These are phyloP conservation scores for Xenentodon cancila DNA, from an alignment of 2,797 vertebrate genomes.

Conservation along the genomic window DNA sequence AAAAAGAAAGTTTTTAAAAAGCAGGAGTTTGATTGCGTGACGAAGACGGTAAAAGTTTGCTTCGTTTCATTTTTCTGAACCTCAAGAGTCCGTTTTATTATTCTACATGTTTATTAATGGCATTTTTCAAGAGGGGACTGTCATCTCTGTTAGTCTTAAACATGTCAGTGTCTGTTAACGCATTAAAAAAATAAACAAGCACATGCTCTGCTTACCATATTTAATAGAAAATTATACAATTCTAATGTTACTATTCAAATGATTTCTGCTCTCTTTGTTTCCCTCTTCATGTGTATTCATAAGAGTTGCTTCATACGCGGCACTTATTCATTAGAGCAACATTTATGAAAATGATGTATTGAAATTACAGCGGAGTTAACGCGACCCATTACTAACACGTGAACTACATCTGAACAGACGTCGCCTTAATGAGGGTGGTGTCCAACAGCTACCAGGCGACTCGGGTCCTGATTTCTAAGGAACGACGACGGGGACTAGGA, in stretches of 20 bases:
- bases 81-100: slow-evolving; percentile 43
- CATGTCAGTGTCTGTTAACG: slow-evolving; percentile 82
- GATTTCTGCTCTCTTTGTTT: slow-evolving; percentile 83
- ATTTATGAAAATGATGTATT: slow-evolving; percentile 91
- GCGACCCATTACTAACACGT: slow-evolving; percentile 87
- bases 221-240: slow-evolving; percentile 89
- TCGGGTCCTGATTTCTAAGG: slow-evolving; percentile 8
- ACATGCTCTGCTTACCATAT: slow-evolving; percentile 90
- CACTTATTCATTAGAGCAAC: slow-evolving; percentile 92
- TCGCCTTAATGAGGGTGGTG: slow-evolving; percentile 26
- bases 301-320: slow-evolving; percentile 85
- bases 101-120: slow-evolving; percentile 94
- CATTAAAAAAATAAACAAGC: slow-evolving; percentile 85
- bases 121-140: slow-evolving; percentile 85
- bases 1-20: too few species aligned
- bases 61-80: slow-evolving; percentile 40
- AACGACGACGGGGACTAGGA: neutral
- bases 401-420: slow-evolving; percentile 62
- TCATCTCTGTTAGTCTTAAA: slow-evolving; percentile 83
- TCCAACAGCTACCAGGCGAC: slow-evolving; percentile 6
- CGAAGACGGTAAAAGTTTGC: slow-evolving; percentile 1
- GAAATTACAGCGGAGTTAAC: slow-evolving; percentile 83
- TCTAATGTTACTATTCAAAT: slow-evolving; percentile 92
- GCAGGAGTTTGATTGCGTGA: too few species aligned
- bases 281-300: slow-evolving; percentile 89